Evolutionary conservation across 1,140 invertebrate genomes (phyloP), one percentile per base, ranked within the genome.

Genomic region (Pseudomyrmex cubaensis): DNA sequence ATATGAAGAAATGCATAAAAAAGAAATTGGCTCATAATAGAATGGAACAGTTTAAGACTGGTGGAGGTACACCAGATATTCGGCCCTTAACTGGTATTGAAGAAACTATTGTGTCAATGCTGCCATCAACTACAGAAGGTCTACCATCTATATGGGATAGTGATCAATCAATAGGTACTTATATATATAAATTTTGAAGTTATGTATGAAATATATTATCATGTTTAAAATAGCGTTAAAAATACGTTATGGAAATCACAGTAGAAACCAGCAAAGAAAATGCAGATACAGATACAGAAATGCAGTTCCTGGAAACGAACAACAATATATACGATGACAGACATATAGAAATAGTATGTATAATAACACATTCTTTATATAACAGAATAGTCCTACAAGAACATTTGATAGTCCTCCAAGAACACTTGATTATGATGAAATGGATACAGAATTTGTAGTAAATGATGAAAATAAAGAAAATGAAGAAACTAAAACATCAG

Each of bases 21-120:
- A 66, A 66, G 25, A 66, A 66, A 66, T 66, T 66, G 3, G 63
- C 35, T 9, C 35, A 20, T 48, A 66, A 66, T 48, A 66, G 63
- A 66, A 0, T 66, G n/a, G 63, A 66, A 20, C n/a, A 46, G 9
- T 66, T 66, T 46, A 66, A 66, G n/a, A 46, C 35, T 66, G 63
- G 35, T 20, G 63, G 63, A 66, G 35, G n/a, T 66, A 12, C 44
- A 48, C 15, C 63, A 66, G 2, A 66, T 46, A 66, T 48, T 66
- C 35, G n/a, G 2, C 4, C 35, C 4, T 66, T 46, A 48, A 66
- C 35, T 66, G 63, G 63, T 66, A 46, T 66, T 17, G 35, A 66
- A 66, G 35, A 66, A 66, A 66, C 10, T 46, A 66, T 66, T 8
- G 2, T 66, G 44, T 46, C 9, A 4, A 66, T 66, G n/a, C 35